Evolutionary conservation across 2,113 vertebrate genomes (phyloP), one percentile per base, ranked within the genome.

Genomic region (Perccottus glenii): DNA sequence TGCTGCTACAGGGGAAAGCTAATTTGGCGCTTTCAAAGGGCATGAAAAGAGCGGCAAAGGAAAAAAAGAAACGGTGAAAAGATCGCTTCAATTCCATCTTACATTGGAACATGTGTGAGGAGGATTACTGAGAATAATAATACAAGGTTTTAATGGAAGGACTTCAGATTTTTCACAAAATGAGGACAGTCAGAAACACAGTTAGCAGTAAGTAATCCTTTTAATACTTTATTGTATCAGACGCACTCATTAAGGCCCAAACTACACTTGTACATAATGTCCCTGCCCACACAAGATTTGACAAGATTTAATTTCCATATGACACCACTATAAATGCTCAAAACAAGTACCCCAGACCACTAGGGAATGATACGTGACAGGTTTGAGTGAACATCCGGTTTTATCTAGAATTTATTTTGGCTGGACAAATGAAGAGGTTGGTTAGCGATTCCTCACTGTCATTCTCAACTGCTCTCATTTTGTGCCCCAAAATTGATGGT

Each of bases 11-110:
- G 82, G 75, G 77, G 69, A 78, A 78, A 81, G 72, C 82, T 87
- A 88, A 89, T 89, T 87, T 44, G 4, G 46, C 72, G 74, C 67
- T 85, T 90, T 87, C 83, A 89, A 81, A 78, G 67, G 70, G 52
- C 68, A 78, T 82, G 80, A 86, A 78, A 90, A 73, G 69, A 88
- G 68, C 46, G 32, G 72, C 57, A 65, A 27, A 68, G 60, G 60
- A 81, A 68, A 83, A 83, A 67, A 86, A 64, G 62, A 72, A 77
- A 46, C 47, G 5, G 67, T 60, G 71, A 83, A 83, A 49, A 78
- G 82, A 86, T 84, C 78, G 66, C 62, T 78, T 86, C 82, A 81
- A 52, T 85, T 85, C 55, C 71, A 80, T 89, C 60, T 75, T 68
- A 73, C 61, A 65, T 55, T 60, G 60, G 70, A 77, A 84, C 82